Evolutionary conservation across 2,888 invertebrate genomes (phyloP), one percentile per base, ranked within the genome.

Genomic region (Hydropsyche betteni): DNA sequence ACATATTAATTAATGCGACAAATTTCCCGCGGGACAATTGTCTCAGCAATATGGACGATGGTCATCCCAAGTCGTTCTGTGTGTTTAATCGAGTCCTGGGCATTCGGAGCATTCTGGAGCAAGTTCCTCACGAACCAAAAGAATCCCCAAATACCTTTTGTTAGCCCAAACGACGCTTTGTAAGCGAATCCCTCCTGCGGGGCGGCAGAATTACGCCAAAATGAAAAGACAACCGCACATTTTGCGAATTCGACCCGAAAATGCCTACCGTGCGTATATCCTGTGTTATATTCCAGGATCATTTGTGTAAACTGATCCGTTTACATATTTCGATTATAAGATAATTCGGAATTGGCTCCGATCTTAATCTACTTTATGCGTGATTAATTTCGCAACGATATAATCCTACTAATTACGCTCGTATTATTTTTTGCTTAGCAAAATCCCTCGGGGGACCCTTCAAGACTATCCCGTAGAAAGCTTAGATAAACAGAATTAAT

Each of bases 71-170:
- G 36, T 36, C 34, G 36, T 64, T 64, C 10, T 5, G n/a, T 64
- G 36, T 64, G 34, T 36, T 64, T 64, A 64, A 64, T 64, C 64
- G 64, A 12, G 64, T 6, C 12, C 64, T 7, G 36, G 64, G 64
- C 34, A 34, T 55, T 55, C 64, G 36, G 64, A 36, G 64, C 34
- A 64, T 64, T 55, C 36, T 34, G 64, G 36, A 5, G 36, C 64
- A n/a, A 64, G 64, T 64, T 36, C 12, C 8, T 12, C 36, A 36
- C 24, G 44, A 8, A 8, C 36, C 34, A n/a, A 64, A 64, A 64
- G 64, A 64, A 64, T 64, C 64, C 64, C 64, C 34, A 64, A 64
- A 64, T 64, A 64, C 64, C 64, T 64, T 64, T 36, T n/a, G 64
- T 64, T 36, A 36, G 34, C 64, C 64, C 34, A 36, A 64, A 64